A percentile compares a stretch with the other conserved stretches of the same genome.
Evolutionary conservation across 2,113 vertebrate genomes (phyloP).

Genomic region (Corythoichthys intestinalis): DNA sequence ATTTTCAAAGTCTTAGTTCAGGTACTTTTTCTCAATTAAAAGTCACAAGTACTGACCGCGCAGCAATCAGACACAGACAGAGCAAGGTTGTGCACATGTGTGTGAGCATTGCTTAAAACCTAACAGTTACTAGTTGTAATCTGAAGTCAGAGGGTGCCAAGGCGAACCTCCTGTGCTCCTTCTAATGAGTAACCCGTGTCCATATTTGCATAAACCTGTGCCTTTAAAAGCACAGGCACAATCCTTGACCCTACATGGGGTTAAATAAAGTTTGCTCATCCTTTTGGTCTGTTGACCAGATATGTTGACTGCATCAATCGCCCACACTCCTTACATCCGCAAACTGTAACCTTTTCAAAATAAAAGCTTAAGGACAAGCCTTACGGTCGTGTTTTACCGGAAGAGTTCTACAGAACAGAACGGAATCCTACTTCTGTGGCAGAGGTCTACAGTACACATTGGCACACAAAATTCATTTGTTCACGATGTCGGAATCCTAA

Average conservation of each 20-base stretch:
- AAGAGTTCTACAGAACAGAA: neutral
- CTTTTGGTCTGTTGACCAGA: conserved; percentile 66
- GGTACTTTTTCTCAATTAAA: neutral
- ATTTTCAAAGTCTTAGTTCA: neutral
- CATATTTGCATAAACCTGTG: conserved; percentile 75
- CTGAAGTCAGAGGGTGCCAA: conserved; percentile 21
- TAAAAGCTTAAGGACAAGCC: conserved; percentile 8
- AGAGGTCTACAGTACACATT: neutral
- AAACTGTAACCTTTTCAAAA: conserved; percentile 12
- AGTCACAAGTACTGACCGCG: neutral
- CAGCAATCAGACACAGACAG: neutral
- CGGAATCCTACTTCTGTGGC: too few species aligned
- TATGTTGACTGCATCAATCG: conserved; percentile 61
- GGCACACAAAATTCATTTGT: neutral
- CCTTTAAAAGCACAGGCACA: conserved; percentile 62
- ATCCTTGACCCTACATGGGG: conserved; percentile 74
- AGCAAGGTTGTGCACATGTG: neutral
- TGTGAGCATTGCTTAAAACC: neutral
- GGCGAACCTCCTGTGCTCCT: conserved; percentile 32
- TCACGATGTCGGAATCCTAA: neutral
- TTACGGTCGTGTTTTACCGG: neutral
- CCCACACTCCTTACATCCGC: conserved; percentile 29
- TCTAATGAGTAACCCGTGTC: conserved; percentile 76
- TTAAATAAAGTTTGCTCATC: conserved; percentile 76
- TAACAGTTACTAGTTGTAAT: conserved; percentile 1